phyloP scores from a whole-genome alignment of 2,113 vertebrate genomes.

The Paradisaea rubra region DNA sequence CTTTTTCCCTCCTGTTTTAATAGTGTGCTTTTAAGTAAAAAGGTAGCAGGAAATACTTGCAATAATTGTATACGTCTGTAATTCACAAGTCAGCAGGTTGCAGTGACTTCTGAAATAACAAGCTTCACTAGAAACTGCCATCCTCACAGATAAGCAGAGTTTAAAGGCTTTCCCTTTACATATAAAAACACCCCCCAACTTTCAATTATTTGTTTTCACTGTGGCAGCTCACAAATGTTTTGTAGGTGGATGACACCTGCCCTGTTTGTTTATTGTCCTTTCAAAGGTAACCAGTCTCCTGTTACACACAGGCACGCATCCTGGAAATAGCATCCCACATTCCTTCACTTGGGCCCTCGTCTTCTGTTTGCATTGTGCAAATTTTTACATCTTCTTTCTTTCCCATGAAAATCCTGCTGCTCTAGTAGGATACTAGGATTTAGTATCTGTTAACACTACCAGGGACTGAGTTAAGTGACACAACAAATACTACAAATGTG shows the following conservation, averaged over 20 bases:
- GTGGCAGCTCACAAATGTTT: neutral
- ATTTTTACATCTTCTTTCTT: neutral
- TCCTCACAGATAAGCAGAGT: neutral
- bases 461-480: neutral
- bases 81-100: neutral
- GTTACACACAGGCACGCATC: neutral
- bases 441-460: neutral
- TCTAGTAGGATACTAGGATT: neutral
- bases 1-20: neutral
- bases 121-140: neutral
- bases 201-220: neutral
- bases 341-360: neutral
- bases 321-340: neutral
- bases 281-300: neutral
- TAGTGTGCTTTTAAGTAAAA: neutral
- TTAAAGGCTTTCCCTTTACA: neutral
- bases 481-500: neutral
- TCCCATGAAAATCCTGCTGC: neutral
- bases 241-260: neutral
- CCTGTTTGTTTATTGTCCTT: neutral
- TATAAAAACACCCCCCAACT: accelerated
- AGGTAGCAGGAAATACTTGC: neutral
- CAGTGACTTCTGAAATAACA: neutral
- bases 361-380: neutral
- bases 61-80: neutral